Conservation (phyloP, 1,140 invertebrate species). For the Danaus plexippus region DNA sequence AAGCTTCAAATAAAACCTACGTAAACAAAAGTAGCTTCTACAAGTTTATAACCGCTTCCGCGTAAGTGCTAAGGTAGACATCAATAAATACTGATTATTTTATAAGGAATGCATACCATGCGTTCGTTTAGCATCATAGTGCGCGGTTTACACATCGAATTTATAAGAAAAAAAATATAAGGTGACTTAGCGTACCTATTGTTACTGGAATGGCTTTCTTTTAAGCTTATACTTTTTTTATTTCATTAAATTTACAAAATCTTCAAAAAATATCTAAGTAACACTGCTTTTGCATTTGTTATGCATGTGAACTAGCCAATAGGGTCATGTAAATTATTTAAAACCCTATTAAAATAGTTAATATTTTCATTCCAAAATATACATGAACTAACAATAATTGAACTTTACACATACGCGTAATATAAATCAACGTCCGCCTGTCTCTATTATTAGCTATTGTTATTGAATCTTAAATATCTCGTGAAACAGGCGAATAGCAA, state of each 20-base stretch:
- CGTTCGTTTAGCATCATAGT: conserved; percentile 53
- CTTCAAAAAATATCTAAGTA: conserved; percentile 35
- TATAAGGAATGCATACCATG: conserved; percentile 35
- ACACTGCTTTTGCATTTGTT: conserved; percentile 66
- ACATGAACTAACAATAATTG: too few relatives aligned
- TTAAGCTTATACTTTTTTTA: conserved; percentile 54
- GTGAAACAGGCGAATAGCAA: too few relatives aligned
- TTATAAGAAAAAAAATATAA: conserved; percentile 38
- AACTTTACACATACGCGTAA: too few relatives aligned
- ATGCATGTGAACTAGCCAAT: conserved; percentile 61
- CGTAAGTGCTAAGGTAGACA: conserved; percentile 53
- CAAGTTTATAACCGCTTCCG: conserved; percentile 52
- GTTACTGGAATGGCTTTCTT: conserved; percentile 65
- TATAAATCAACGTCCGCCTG: conserved; percentile 15
- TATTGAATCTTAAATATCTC: too few relatives aligned
- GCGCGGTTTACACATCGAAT: conserved; percentile 52
- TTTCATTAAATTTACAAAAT: conserved; percentile 41
- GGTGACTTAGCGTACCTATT: conserved; percentile 38
- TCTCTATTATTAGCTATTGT: conserved; percentile 3
- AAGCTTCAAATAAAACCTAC: conserved; percentile 47
- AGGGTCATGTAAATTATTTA: conserved; percentile 49
- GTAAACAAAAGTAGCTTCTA: conserved; percentile 48
- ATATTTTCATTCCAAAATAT: not conserved
- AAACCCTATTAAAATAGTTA: conserved; percentile 10
- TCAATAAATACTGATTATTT: conserved; percentile 25